phyloP scores from a whole-genome alignment of 2,888 invertebrate genomes.

The Arctia plantaginis region DNA sequence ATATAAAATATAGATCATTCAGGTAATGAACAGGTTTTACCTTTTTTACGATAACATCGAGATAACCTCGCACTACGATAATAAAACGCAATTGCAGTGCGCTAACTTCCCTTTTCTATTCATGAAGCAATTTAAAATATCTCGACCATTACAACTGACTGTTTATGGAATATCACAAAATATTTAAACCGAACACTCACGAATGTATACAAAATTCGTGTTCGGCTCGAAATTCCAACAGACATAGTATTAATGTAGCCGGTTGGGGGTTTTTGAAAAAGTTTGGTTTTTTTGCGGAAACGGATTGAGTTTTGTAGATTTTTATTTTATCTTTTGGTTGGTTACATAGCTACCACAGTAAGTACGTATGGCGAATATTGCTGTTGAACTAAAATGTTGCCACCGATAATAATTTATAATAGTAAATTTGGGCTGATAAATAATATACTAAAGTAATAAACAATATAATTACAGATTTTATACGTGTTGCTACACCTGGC shows the following conservation, averaged over 20 bases:
- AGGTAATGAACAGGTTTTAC: too few relatives aligned
- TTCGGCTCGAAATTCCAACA: constrained; percentile 37
- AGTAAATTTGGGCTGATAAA: too few relatives aligned
- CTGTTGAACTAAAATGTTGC: too few relatives aligned
- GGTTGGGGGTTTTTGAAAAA: constrained; percentile 43
- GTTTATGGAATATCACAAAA: constrained; percentile 64
- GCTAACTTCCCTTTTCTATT: constrained; percentile 63
- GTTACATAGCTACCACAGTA: background rate
- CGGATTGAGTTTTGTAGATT: constrained; percentile 1
- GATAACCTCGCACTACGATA: constrained; percentile 9
- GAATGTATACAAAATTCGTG: constrained; percentile 44
- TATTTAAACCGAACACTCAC: constrained; percentile 60
- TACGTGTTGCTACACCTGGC: background rate
- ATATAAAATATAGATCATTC: too few relatives aligned
- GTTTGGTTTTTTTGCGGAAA: constrained; percentile 33
- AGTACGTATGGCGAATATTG: background rate
- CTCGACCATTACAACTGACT: constrained; percentile 55
- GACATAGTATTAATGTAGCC: constrained; percentile 42
- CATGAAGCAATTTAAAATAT: constrained; percentile 76
- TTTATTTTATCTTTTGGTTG: background rate
- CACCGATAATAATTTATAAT: too few relatives aligned
- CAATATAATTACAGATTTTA: too few relatives aligned
- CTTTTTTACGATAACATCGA: background rate
- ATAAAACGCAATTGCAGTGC: constrained; percentile 28
- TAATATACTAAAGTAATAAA: too few relatives aligned